Evolutionary conservation across 37 sponge, comb jelly and placozoan genomes (phyloP), one percentile per base, ranked within the genome.

Genomic region (Oopsacas minuta): DNA sequence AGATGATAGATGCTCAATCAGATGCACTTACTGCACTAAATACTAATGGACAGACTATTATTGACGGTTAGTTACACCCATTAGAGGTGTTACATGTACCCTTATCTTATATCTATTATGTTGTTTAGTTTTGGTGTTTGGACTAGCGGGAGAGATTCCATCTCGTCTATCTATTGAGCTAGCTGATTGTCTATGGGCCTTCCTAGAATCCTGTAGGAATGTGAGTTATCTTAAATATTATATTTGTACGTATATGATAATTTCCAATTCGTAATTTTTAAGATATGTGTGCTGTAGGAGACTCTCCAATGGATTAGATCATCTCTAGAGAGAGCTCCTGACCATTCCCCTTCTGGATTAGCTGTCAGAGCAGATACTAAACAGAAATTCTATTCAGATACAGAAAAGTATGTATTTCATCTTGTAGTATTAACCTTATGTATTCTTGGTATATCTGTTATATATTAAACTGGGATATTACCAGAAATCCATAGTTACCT

Each of bases 271-370:
- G n/a, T n/a, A n/a, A n/a, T n/a, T n/a, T n/a, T n/a, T n/a, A n/a
- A n/a, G n/a, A n/a, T n/a, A n/a, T n/a, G 49, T 61, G 75, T 61
- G 75, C 17, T n/a, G 75, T 61, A 61, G 75, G 75, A 61, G 30
- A n/a, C 75, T n/a, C 75, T 61, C 7, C 75, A 61, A 34, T 61
- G 75, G 75, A 61, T 61, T 3, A 3, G 75, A 34, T 61, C 75
- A 32, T 25, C 28, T 25, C 75, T 61, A 3, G 75, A 61, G 75
- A 61, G 75, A n/a, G 30, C 30, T 3, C 75, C 75, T 3, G 75
- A 61, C 75, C 22, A 61, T n/a, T 61, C 7, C 22, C 20, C 75
- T 3, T 25, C 75, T 12, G 75, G 75, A 61, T 34, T 32, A 5
- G 32, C 75, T 5, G 22, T 61, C 7, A 12, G 17, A 3, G 32